Evolutionary conservation across 2,888 invertebrate genomes (phyloP).

Genomic region (Chouioia cunea): DNA sequence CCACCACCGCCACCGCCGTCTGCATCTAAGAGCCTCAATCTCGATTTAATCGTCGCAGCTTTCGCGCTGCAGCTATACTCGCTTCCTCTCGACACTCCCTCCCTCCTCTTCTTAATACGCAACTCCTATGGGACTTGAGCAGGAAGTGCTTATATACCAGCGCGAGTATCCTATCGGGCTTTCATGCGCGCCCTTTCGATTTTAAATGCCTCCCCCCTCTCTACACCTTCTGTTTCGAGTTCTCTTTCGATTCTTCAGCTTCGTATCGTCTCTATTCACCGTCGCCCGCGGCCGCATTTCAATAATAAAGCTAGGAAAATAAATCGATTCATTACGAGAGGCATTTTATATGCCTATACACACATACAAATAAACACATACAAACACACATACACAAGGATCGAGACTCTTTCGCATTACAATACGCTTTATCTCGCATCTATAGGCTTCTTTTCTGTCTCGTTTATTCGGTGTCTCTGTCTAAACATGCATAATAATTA

Average conservation of each 20-base stretch:
- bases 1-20: too few species aligned
- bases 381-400: too few species aligned
- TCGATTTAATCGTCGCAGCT: constrained; percentile 50
- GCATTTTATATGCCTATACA: too few species aligned
- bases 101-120: background rate
- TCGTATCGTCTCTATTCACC: too few species aligned
- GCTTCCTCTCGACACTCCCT: constrained; percentile 18
- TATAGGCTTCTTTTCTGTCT: too few species aligned
- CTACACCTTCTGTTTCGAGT: background rate
- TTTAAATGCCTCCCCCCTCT: constrained; percentile 26
- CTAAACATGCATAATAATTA: too few species aligned
- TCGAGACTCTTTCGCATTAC: too few species aligned
- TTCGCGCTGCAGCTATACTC: background rate
- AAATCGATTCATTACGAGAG: constrained; percentile 38
- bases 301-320: constrained; percentile 29
- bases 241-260: too few species aligned
- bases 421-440: too few species aligned
- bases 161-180: constrained; percentile 33
- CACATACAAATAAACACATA: too few species aligned
- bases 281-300: constrained; percentile 23
- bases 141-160: constrained; percentile 54
- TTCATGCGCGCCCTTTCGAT: constrained; percentile 42
- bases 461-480: too few species aligned
- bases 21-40: constrained; percentile 44
- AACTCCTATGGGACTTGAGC: constrained; percentile 48